Conservation (phyloP, 2,797 vertebrate species). For the Enteromius radiatus region DNA sequence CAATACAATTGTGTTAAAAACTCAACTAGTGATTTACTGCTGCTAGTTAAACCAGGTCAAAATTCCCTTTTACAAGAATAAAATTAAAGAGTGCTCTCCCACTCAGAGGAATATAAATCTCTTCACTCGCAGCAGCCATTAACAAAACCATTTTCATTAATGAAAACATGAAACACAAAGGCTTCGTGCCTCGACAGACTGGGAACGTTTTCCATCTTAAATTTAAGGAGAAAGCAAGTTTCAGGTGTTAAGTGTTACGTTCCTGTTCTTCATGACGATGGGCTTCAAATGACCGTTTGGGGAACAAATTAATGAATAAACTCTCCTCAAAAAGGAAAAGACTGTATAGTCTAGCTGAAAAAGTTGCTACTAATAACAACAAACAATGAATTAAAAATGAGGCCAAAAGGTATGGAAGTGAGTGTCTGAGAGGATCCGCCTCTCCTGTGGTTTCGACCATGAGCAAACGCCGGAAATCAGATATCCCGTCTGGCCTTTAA, state of each 20-base stretch:
- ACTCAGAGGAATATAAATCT: conserved; percentile 52
- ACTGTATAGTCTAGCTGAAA: conserved; percentile 15
- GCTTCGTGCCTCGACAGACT: neutral
- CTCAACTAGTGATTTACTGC: conserved; percentile 60
- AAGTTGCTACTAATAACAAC: neutral
- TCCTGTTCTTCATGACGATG: conserved; percentile 6
- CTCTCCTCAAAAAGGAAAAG: neutral
- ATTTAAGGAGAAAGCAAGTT: conserved; percentile 5
- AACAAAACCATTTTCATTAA: conserved; percentile 51
- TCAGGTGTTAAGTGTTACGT: conserved; percentile 32
- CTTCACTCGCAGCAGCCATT: conserved; percentile 36
- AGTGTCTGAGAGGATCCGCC: neutral
- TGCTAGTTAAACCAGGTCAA: conserved; percentile 57
- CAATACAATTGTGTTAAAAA: conserved; percentile 58
- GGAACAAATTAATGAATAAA: neutral
- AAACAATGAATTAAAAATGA: neutral
- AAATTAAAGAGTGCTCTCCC: conserved; percentile 56
- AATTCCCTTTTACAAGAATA: conserved; percentile 57
- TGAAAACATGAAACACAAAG: conserved; percentile 45
- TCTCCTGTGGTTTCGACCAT: neutral
- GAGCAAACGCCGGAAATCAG: conserved; percentile 48
- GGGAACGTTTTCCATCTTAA: conserved; percentile 2
- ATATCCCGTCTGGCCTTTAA: conserved; percentile 49
- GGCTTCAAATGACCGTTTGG: neutral
- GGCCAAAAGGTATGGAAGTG: neutral